Percentiles rank a stretch among this genome's conserved stretches.
phyloP scores from a whole-genome alignment of 1,140 invertebrate genomes.

The Orussus abietinus region DNA sequence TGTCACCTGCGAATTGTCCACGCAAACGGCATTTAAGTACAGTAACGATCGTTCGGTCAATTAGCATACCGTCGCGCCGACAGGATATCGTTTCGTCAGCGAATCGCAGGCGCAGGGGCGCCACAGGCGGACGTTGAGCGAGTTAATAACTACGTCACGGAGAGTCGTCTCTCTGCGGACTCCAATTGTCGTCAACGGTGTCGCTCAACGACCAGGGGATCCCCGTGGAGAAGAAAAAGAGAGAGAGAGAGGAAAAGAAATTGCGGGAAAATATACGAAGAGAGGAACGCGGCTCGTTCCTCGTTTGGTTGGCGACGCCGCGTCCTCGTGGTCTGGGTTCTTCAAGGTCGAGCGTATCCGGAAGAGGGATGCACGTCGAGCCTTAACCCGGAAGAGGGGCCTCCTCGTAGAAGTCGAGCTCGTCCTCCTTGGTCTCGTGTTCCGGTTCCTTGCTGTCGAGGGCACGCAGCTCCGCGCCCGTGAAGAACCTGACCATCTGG shows the following conservation, averaged over 20 bases:
- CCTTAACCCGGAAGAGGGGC: constrained; percentile 72
- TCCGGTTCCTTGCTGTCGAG: constrained; percentile 79
- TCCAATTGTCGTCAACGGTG: no score
- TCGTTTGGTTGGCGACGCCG: constrained; percentile 2
- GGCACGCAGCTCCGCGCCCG: constrained; percentile 73
- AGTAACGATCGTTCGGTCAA: no score
- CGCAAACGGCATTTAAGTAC: no score
- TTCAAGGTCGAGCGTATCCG: background rate
- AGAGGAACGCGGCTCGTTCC: background rate
- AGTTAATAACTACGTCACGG: no score
- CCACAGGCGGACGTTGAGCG: no score
- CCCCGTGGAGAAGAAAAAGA: background rate
- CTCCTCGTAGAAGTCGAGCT: constrained; percentile 90
- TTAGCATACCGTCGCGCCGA: no score
- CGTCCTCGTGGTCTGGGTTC: background rate
- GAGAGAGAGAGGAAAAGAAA: background rate
- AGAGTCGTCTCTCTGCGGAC: no score
- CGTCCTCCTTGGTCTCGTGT: constrained; percentile 68
- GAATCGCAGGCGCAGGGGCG: no score
- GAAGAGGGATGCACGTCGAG: constrained; percentile 36
- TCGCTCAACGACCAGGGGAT: background rate
- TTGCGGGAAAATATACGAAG: background rate
- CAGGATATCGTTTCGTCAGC: no score
- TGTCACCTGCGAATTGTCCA: no score
- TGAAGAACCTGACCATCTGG: constrained; percentile 71